Evolutionary conservation across 2,888 invertebrate species (phyloP).

Genomic region (Cryptocephalus primarius): DNA sequence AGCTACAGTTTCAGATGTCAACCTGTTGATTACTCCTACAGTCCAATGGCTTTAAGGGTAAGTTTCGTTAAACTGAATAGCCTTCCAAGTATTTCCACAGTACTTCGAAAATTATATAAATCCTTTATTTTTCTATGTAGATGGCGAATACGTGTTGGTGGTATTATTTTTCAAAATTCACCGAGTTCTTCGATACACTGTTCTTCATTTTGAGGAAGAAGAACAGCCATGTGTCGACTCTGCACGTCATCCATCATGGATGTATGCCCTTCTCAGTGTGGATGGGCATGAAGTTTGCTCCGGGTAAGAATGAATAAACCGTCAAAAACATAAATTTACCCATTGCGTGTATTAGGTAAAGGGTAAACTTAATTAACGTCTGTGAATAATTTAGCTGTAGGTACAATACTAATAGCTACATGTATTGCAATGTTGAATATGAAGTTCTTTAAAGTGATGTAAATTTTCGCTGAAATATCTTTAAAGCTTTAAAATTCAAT

Average conservation of each 20-base stretch:
- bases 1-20: constrained; percentile 69
- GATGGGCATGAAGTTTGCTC: constrained; percentile 92
- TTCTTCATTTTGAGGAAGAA: constrained; percentile 94
- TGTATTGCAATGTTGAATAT: too few relatives aligned
- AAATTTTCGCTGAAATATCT: too few relatives aligned
- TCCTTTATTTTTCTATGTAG: constrained; percentile 38
- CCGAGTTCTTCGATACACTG: constrained; percentile 87
- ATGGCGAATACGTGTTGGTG: constrained; percentile 83
- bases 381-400: too few relatives aligned
- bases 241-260: constrained; percentile 92
- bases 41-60: constrained; percentile 59
- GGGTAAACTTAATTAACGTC: too few relatives aligned
- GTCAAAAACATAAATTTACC: neutral
- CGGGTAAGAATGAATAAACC: constrained; percentile 48
- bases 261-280: constrained; percentile 91
- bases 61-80: constrained; percentile 22
- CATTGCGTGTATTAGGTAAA: too few relatives aligned
- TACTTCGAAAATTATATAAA: neutral
- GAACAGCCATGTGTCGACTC: constrained; percentile 77
- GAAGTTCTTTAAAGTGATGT: too few relatives aligned
- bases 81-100: neutral
- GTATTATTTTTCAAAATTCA: constrained; percentile 91
- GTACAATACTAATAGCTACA: too few relatives aligned
- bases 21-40: constrained; percentile 67
- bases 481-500: too few relatives aligned